A percentile compares a stretch with the other conserved stretches of the same genome.
These are phyloP conservation scores for Sarcophaga bullata DNA, from an alignment of 1,140 invertebrate genomes.

Conservation along the genomic window DNA sequence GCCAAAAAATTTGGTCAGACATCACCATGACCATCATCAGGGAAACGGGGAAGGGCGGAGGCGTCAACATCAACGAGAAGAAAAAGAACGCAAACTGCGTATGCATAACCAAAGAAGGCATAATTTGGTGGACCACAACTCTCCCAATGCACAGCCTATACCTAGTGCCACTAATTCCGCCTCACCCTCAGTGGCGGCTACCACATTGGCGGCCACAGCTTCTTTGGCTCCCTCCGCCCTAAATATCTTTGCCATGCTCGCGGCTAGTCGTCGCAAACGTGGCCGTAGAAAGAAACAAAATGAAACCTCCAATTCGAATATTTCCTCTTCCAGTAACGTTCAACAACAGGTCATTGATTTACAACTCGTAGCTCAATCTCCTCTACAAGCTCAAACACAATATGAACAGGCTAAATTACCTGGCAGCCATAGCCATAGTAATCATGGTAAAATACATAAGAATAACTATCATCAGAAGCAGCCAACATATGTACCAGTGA, in stretches of 20 bases:
- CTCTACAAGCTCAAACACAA: background rate
- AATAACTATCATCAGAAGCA: slow-evolving; percentile 29
- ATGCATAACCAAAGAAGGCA: slow-evolving; percentile 45
- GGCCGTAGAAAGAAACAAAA: slow-evolving; percentile 57
- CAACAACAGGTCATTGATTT: slow-evolving; percentile 45
- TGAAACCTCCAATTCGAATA: background rate
- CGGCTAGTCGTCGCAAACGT: slow-evolving; percentile 59
- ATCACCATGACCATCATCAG: slow-evolving; percentile 57
- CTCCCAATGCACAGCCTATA: slow-evolving; percentile 46
- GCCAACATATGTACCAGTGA: slow-evolving; percentile 34
- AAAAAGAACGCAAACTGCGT: slow-evolving; percentile 46
- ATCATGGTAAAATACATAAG: background rate
- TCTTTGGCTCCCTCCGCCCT: slow-evolving; percentile 59
- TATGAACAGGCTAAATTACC: background rate
- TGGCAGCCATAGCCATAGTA: background rate
- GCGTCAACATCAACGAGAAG: slow-evolving; percentile 49
- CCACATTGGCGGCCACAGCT: slow-evolving; percentile 55
- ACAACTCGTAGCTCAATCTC: slow-evolving; percentile 51
- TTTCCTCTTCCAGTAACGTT: background rate
- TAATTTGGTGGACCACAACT: slow-evolving; percentile 33
- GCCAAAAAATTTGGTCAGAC: slow-evolving; percentile 56
- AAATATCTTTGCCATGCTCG: slow-evolving; percentile 59
- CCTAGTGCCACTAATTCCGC: slow-evolving; percentile 47
- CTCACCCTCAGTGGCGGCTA: slow-evolving; percentile 55
- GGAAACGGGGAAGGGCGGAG: slow-evolving; percentile 43